Base-by-base conservation (phyloP, 1,140 invertebrate species). In the Drosophila ercepeae region DNA sequence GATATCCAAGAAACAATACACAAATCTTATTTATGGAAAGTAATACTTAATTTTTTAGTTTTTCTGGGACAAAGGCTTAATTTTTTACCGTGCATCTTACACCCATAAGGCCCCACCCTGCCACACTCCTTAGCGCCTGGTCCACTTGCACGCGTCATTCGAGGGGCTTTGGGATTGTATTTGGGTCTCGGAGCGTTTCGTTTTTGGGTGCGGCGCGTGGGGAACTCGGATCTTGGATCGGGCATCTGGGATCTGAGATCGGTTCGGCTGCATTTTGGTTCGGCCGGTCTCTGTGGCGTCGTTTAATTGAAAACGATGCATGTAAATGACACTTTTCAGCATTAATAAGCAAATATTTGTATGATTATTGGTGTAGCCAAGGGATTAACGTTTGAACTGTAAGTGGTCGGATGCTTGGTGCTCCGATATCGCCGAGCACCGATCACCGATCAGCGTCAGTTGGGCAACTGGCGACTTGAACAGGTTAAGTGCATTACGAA, bases 301-400 rank as follows among this genome's bases (percentile, higher is more conserved):
- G 79, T 89, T 88, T 89, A 89, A 89, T 89, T 89, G 86, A 89
- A 84, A 84, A 89, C 79, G 84, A 89, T 89, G 86, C 84, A 89
- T 89, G 84, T 89, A 89, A 89, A 89, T 89, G 84, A 89, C 86
- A 89, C 84, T 89, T 89, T 89, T 89, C 86, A 89, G 84, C 84
- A 89, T 89, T 89, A 84, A 89, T 89, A 89, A 89, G 86, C 76
- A 88, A 88, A 88, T 88, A 88, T 88, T 88, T 88, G 82, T 88
- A 88, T 88, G 82, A 88, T 88, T 88, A 88, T 88, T 88, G 82
- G 68, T 88, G 73, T 69, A 82, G 81, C 82, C 54, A 45, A 61
- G 65, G 82, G 82, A 88, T 88, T 88, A 88, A 52, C 69, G 57
- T 71, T 67, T 50, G 49, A 79, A 49, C 50, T 59, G 65, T 61